Conservation (phyloP, 2,797 vertebrate species). For the Falco rusticolus region DNA sequence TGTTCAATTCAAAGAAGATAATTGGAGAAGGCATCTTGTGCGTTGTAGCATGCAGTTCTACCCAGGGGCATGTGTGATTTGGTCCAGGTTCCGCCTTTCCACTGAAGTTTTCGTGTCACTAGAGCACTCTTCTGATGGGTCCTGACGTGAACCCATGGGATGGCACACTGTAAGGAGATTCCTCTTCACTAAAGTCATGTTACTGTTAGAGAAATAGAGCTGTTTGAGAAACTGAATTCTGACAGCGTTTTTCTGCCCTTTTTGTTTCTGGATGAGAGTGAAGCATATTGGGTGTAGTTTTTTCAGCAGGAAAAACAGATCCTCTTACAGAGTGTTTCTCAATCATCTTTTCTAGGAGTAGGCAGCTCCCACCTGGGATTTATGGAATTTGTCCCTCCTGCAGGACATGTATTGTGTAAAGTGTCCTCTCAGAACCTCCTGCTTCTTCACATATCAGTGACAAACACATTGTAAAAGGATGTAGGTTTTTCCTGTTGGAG, state of each 20-base stretch:
- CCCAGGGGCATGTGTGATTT: conserved; percentile 6
- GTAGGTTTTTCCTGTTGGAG: not conserved
- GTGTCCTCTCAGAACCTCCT: not conserved
- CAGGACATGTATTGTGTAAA: not conserved
- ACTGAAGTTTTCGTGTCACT: not conserved
- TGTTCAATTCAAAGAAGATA: not conserved
- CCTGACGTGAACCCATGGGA: conserved; percentile 39
- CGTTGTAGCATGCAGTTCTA: not conserved
- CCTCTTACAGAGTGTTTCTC: not conserved
- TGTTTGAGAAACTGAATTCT: not conserved
- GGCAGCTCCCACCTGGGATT: not conserved
- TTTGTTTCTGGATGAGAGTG: not conserved
- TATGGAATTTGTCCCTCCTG: not conserved
- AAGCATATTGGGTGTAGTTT: not conserved
- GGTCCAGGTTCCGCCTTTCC: not conserved
- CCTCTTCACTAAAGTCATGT: not conserved
- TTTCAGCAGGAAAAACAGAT: not conserved
- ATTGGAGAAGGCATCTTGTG: conserved; percentile 27
- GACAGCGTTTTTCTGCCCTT: not conserved
- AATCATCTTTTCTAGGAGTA: not conserved
- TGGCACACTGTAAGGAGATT: not conserved
- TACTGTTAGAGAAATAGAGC: not conserved
- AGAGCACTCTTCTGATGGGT: conserved; percentile 20
- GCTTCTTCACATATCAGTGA: not conserved
- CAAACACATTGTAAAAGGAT: not conserved